Evolutionary conservation across 2,113 vertebrate genomes (phyloP), one percentile per base, ranked within the genome.

Genomic region (Empidonax traillii): DNA sequence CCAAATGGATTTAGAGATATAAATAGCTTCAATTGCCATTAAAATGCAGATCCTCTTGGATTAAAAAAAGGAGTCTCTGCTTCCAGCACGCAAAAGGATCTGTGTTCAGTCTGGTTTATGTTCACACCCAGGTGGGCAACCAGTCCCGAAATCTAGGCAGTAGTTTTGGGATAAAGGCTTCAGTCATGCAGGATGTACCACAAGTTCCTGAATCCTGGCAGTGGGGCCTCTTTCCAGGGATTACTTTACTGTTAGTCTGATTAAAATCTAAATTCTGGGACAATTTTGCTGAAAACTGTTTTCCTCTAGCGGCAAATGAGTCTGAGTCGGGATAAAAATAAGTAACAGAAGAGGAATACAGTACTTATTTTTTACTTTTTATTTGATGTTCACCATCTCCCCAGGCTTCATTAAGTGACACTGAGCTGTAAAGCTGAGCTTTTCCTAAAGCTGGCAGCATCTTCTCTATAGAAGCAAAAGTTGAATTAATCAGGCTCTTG

Each of bases 321-420:
- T 71, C 30, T 51, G 53, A 72, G 23, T 27, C 14, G 21, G 18
- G 8, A 2, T 0, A 0, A 10, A 37, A 25, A n/a, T 19, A 30
- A 76, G 17, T 9, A 53, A 43, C 7, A 27, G 8, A 46, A 51
- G 46, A 39, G 6, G n/a, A 58, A 62, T 28, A 80, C 6, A 33
- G 17, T 31, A 15, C 4, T 28, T 55, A 20, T 9, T 30, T 56
- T 62, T 55, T 10, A 16, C 2, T 46, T 74, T 76, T 49, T 37
- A 22, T 39, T 85, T 76, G 4, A 30, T 12, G 10, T 16, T 78
- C n/a, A n/a, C 35, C 31, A 49, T 55, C 41, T 80, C 39, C 35
- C 41, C 41, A 73, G 58, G 14, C 59, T 55, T 89, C 35, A 20
- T 49, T 43, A 49, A 88, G n/a, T 30, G 46, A 77, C 43, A 47